phyloP scores from a whole-genome alignment of 2,113 vertebrate species.

The Melanerpes aurifrons region DNA sequence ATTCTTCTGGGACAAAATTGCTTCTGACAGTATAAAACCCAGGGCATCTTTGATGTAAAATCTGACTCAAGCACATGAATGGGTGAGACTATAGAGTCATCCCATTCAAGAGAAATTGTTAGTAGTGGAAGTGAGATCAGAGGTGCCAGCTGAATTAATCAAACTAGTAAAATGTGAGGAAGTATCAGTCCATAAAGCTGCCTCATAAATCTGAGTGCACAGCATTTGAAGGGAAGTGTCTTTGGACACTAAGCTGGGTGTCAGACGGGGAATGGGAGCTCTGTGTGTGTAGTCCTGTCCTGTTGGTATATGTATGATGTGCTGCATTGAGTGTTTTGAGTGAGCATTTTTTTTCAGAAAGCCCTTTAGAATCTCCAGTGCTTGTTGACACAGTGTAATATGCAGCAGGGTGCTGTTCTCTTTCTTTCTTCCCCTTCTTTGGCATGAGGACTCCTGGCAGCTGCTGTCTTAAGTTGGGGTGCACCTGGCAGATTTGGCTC shows the following conservation, averaged over 20 bases:
- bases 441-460: neutral
- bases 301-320: neutral
- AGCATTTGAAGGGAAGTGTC: neutral
- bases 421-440: neutral
- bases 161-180: constrained; percentile 27
- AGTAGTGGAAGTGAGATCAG: constrained; percentile 29
- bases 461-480: accelerated
- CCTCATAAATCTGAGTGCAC: neutral
- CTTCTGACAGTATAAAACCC: constrained; percentile 72
- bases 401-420: accelerated
- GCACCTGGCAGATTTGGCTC: neutral
- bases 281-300: neutral
- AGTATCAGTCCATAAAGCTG: constrained; percentile 44
- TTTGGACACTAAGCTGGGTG: constrained; percentile 19
- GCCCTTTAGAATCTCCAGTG: neutral
- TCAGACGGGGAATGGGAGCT: neutral
- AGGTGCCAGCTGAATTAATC: constrained; percentile 52
- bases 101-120: constrained; percentile 48
- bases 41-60: constrained; percentile 71
- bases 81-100: constrained; percentile 30
- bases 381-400: accelerated
- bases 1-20: constrained; percentile 70
- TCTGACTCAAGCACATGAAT: constrained; percentile 57
- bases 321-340: neutral
- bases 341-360: neutral